phyloP scores from a whole-genome alignment of 2,888 invertebrate species.

The Apoda limacodes region DNA sequence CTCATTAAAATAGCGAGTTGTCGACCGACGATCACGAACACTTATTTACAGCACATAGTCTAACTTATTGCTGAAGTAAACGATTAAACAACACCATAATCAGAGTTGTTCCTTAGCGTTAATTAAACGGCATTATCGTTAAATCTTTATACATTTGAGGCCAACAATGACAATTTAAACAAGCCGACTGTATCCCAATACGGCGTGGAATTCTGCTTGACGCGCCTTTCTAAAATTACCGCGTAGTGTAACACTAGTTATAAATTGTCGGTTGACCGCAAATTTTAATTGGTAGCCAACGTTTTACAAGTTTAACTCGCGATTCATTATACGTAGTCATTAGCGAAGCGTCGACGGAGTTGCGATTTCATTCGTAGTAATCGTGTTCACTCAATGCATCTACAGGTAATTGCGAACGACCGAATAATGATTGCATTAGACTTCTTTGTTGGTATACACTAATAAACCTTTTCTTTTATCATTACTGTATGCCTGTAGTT shows the following conservation, averaged over 20 bases:
- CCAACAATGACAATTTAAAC: slow-evolving; percentile 31
- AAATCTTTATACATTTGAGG: no score
- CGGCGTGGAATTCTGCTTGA: slow-evolving; percentile 19
- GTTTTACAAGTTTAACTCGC: slow-evolving; percentile 23
- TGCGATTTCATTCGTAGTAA: no score
- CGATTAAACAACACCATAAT: slow-evolving; percentile 42
- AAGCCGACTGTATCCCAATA: slow-evolving; percentile 18
- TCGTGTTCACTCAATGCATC: no score
- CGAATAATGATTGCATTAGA: no score
- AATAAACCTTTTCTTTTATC: no score
- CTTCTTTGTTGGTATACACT: no score
- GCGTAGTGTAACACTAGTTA: no score
- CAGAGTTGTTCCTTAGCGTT: slow-evolving; percentile 43
- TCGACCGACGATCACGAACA: slow-evolving; percentile 47
- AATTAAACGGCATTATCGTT: slow-evolving; percentile 53
- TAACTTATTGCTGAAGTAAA: slow-evolving; percentile 45
- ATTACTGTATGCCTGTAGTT: no score
- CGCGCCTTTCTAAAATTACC: slow-evolving; percentile 22
- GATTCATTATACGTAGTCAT: slow-evolving; percentile 24
- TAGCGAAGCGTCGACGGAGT: slow-evolving; percentile 12
- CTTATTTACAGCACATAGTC: slow-evolving; percentile 43
- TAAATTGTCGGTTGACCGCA: no score
- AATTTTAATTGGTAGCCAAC: slow-evolving; percentile 22
- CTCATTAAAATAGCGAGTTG: slow-evolving; percentile 58
- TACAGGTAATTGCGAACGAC: no score